Evolutionary conservation across 2,113 vertebrate species (phyloP), one percentile per base, ranked within the genome.

Genomic region (Halcyon malimbica): DNA sequence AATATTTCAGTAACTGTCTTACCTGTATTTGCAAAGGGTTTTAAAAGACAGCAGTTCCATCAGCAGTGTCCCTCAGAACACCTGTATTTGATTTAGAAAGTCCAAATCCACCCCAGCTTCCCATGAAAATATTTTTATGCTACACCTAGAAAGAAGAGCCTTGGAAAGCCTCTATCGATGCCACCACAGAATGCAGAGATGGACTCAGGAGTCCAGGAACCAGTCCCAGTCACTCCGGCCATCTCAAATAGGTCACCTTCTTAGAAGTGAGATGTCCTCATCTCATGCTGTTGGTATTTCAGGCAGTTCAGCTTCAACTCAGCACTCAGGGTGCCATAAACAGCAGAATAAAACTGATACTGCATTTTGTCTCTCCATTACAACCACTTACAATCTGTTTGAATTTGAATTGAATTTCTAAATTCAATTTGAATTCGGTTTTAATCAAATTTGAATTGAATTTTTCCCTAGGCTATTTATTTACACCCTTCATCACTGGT

Each of bases 381-480:
- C 57, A 94, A 57, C 29, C 73, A 87, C 16, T 84, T 90, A 54
- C 31, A 91, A 42, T 26, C 37, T 83, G 86, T 73, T 53, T 88
- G 50, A 73, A 88, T 91, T 91, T 79, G 26, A 94, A 95, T 19
- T 59, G 24, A 89, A 81, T 54, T 83, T 88, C 39, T 83, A 6
- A 83, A 92, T 83, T 88, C 23, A 56, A 82, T 96, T 90, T 95
- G 29, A 93, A 93, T 57, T 13, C 24, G 87, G n/a, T 69, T 83
- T 83, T 44, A 87, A 94, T 83, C 9, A 75, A 79, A 95, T 92
- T 79, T 79, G 9, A 86, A 90, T 74, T 75, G 1, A 6, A 9
- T 42, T 89, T 93, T 90, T 70, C 77, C 76, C 56, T 57, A 80
- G 73, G 80, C 71, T 90, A 60, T 91, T 83, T 96, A 77, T 92